Conservation (phyloP, 1,140 invertebrate genomes). For the Lysiphlebus fabarum region DNA sequence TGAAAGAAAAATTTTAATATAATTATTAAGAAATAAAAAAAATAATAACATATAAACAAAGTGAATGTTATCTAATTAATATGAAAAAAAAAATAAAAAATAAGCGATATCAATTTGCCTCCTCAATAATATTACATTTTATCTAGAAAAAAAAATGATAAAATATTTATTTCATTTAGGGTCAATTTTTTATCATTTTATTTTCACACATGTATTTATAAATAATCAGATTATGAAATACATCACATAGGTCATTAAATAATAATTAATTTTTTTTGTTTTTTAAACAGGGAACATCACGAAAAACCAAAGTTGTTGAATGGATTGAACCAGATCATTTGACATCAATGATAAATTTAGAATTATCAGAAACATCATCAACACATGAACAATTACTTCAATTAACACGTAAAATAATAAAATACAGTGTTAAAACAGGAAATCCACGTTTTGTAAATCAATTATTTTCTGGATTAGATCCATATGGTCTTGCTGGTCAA, state of each 20-base stretch:
- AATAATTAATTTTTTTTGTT: too few species aligned
- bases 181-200: too few species aligned
- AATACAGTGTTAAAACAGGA: conserved; percentile 82
- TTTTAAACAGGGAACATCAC: conserved; percentile 59
- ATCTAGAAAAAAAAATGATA: too few species aligned
- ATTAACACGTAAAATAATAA: conserved; percentile 65
- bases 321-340: conserved; percentile 71
- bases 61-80: not conserved
- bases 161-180: too few species aligned
- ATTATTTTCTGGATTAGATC: conserved; percentile 80
- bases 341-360: conserved; percentile 64
- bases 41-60: not conserved
- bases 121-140: too few species aligned
- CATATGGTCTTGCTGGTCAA: conserved; percentile 79
- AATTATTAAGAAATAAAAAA: conserved; percentile 7
- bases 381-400: conserved; percentile 67
- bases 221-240: too few species aligned
- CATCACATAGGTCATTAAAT: too few species aligned
- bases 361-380: conserved; percentile 58
- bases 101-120: too few species aligned
- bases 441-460: conserved; percentile 87
- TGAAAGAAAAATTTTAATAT: not conserved
- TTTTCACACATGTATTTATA: too few species aligned
- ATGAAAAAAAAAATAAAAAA: too few species aligned
- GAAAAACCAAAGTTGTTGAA: conserved; percentile 69